Percentiles rank a stretch among this genome's conserved stretches.
These are phyloP conservation scores for Tyrophagus putrescentiae DNA, from an alignment of 1,140 invertebrate species.

Conservation along the genomic window DNA sequence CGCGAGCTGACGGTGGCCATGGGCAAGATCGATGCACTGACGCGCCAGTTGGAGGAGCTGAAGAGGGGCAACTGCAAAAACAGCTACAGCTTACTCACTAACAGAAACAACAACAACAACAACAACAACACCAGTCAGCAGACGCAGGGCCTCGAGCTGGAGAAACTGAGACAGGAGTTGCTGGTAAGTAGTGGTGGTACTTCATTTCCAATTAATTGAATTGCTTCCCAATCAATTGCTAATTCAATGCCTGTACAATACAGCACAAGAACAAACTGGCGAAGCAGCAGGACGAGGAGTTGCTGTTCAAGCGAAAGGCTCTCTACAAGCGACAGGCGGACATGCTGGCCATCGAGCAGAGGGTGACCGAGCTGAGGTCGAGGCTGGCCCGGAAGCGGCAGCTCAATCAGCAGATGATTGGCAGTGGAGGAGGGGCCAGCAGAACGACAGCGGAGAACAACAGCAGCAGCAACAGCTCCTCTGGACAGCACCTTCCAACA, in stretches of 20 bases:
- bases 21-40: constrained; percentile 85
- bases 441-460: constrained; percentile 21
- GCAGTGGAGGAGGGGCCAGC: not conserved
- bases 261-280: constrained; percentile 90
- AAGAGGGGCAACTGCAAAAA: constrained; percentile 24
- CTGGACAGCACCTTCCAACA: too few relatives aligned
- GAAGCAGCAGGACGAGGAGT: constrained; percentile 73
- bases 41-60: constrained; percentile 77
- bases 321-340: constrained; percentile 71
- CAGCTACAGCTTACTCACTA: too few relatives aligned
- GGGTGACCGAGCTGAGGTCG: constrained; percentile 81
- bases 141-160: constrained; percentile 49
- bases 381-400: constrained; percentile 69
- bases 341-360: constrained; percentile 71
- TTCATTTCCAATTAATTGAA: not conserved
- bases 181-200: constrained; percentile 52
- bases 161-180: constrained; percentile 66
- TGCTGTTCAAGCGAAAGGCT: constrained; percentile 68
- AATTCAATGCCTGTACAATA: constrained; percentile 28
- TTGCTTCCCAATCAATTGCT: not conserved
- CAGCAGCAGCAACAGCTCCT: too few relatives aligned
- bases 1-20: constrained; percentile 86
- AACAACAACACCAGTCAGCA: constrained; percentile 50
- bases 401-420: constrained; percentile 62
- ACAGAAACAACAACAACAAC: too few relatives aligned